Conservation (phyloP, 1,140 invertebrate species). For the Drosophila tristis region DNA sequence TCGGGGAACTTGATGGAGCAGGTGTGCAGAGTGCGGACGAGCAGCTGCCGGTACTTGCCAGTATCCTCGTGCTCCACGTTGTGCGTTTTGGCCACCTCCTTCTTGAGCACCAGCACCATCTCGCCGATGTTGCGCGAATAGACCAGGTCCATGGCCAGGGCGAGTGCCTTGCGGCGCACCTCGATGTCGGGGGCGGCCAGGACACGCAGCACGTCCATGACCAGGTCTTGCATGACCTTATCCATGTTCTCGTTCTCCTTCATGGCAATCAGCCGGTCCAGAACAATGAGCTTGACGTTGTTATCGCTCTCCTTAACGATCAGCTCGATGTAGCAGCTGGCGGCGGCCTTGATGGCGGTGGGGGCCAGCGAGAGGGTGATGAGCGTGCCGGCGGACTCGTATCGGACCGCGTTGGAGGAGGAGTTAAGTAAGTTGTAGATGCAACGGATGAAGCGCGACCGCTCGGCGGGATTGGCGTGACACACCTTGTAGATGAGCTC, state of each 20-base stretch:
- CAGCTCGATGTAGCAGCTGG: conserved; percentile 98
- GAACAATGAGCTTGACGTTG: conserved; percentile 99
- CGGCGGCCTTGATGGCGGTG: conserved; percentile 98
- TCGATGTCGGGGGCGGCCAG: conserved; percentile 97
- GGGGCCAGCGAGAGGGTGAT: conserved; percentile 98
- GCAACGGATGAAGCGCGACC: conserved; percentile 98
- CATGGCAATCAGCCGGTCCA: conserved; percentile 96
- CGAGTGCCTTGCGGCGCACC: conserved; percentile 95
- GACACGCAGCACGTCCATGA: conserved; percentile 99
- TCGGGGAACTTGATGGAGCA: conserved; percentile 99
- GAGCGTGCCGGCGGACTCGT: conserved; percentile 99
- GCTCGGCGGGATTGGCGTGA: conserved; percentile 97
- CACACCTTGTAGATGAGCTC: conserved; percentile 99
- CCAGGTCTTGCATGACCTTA: conserved; percentile 97
- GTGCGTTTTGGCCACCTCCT: conserved; percentile 96
- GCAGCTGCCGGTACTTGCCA: conserved; percentile 96
- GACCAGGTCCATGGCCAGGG: conserved; percentile 95
- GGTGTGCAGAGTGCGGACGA: conserved; percentile 97
- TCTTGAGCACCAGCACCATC: conserved; percentile 97
- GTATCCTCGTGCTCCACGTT: conserved; percentile 97
- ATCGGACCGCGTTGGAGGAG: conserved; percentile 97
- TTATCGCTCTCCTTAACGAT: conserved; percentile 99
- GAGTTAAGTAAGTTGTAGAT: conserved; percentile 99
- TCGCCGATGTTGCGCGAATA: conserved; percentile 97
- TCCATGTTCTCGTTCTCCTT: conserved; percentile 94